A percentile compares a stretch with the other conserved stretches of the same genome.
These are phyloP conservation scores for Pachypanchax playfairii DNA, from an alignment of 2,113 vertebrate species.

Conservation along the genomic window DNA sequence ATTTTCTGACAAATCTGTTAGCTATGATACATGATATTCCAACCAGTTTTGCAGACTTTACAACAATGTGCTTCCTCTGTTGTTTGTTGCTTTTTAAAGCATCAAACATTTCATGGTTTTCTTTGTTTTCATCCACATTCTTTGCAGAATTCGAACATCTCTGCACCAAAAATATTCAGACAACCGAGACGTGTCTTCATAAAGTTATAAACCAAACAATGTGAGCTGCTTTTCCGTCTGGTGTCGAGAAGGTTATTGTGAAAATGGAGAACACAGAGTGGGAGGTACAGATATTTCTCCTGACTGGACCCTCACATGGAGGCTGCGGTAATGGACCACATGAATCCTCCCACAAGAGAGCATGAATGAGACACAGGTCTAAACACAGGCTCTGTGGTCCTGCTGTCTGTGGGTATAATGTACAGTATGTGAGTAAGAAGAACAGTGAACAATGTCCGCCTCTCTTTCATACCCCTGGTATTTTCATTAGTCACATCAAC, in stretches of 20 bases:
- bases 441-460: conserved; percentile 32
- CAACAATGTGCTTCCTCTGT: conserved; percentile 38
- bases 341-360: conserved; percentile 62
- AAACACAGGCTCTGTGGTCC: conserved; percentile 52
- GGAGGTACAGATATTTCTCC: conserved; percentile 39
- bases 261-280: conserved; percentile 12
- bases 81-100: conserved; percentile 5
- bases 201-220: background rate
- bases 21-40: conserved; percentile 30
- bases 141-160: too few relatives aligned
- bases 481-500: conserved; percentile 26
- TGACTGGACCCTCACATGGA: conserved; percentile 45
- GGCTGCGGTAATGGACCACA: conserved; percentile 71
- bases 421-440: conserved; percentile 40
- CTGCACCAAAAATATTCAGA: conserved; percentile 1
- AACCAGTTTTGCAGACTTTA: background rate
- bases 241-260: background rate
- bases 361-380: conserved; percentile 54
- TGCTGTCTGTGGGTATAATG: conserved; percentile 53
- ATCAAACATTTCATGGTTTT: too few relatives aligned
- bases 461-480: conserved; percentile 56
- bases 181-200: background rate
- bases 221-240: background rate
- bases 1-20: background rate
- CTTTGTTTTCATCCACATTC: too few relatives aligned